A percentile compares a stretch with the other conserved stretches of the same genome.
Conservation (phyloP, 2,113 vertebrate genomes). For the Cynocephalus volans region DNA sequence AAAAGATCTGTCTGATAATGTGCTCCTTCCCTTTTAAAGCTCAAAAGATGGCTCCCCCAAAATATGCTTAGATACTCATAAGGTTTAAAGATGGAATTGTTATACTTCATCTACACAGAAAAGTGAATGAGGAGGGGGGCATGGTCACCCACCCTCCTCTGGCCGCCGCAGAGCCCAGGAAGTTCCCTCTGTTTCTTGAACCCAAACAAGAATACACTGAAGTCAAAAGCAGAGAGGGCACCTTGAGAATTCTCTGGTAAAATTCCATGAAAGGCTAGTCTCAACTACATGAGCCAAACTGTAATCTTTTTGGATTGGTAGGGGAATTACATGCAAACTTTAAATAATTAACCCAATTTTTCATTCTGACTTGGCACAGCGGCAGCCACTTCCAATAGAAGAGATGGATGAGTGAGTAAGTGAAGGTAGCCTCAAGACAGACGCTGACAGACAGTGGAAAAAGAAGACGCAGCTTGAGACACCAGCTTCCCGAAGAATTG, state of each 20-base stretch:
- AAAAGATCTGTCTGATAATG: not conserved
- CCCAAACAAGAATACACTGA: not conserved
- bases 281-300: too few species aligned
- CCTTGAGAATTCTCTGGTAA: not conserved
- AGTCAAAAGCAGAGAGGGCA: not conserved
- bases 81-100: not conserved
- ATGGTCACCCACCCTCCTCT: not conserved
- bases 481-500: not conserved
- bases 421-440: not conserved
- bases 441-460: not conserved
- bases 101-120: not conserved
- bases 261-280: not conserved
- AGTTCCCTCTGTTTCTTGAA: not conserved
- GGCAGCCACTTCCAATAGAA: fast-evolving
- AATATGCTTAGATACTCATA: not conserved
- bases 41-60: not conserved
- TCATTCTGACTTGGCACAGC: fast-evolving
- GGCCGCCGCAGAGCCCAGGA: not conserved
- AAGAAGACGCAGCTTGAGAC: too few species aligned
- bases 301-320: not conserved
- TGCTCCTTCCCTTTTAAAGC: not conserved
- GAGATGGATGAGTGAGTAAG: not conserved
- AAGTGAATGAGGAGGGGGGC: not conserved
- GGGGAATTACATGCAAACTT: fast-evolving
- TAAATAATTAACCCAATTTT: not conserved